Percentiles rank a stretch among this genome's conserved stretches.
Evolutionary conservation across 1,140 invertebrate genomes (phyloP).

Genomic region (Parapsyche elsis): DNA sequence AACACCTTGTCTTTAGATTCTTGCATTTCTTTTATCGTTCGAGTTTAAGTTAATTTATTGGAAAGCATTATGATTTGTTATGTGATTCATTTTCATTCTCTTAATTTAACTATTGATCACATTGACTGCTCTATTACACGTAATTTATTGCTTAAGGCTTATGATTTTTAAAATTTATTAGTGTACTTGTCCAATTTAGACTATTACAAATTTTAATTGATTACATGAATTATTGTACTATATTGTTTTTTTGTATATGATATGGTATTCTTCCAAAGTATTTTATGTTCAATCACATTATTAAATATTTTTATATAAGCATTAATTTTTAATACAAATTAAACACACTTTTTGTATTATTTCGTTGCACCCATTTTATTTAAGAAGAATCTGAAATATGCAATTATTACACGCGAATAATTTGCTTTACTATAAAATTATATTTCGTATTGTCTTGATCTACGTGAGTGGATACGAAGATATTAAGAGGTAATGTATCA

Average conservation of each 20-base stretch:
- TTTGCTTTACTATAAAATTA: too few relatives aligned
- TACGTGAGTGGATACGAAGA: background rate
- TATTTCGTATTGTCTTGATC: too few relatives aligned
- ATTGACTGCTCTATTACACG: slow-evolving; percentile 9
- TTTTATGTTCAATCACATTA: slow-evolving; percentile 44
- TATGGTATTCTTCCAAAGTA: slow-evolving; percentile 45
- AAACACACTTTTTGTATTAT: slow-evolving; percentile 22
- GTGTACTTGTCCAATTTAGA: background rate
- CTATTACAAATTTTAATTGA: background rate
- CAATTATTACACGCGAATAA: too few relatives aligned
- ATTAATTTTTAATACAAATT: slow-evolving; percentile 47
- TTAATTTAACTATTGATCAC: background rate
- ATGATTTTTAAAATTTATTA: background rate
- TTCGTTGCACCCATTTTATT: slow-evolving; percentile 4
- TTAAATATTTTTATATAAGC: slow-evolving; percentile 41
- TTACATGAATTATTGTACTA: slow-evolving; percentile 21
- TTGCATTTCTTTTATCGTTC: too few relatives aligned
- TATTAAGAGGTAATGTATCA: background rate
- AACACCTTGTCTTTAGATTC: too few relatives aligned
- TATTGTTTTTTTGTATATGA: slow-evolving; percentile 28
- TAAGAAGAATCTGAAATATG: background rate
- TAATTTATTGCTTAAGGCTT: slow-evolving; percentile 22
- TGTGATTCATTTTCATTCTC: background rate
- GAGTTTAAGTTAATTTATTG: background rate
- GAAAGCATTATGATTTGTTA: background rate